Base-by-base conservation (phyloP, 1,140 invertebrate species). In the Aphis craccivora region DNA sequence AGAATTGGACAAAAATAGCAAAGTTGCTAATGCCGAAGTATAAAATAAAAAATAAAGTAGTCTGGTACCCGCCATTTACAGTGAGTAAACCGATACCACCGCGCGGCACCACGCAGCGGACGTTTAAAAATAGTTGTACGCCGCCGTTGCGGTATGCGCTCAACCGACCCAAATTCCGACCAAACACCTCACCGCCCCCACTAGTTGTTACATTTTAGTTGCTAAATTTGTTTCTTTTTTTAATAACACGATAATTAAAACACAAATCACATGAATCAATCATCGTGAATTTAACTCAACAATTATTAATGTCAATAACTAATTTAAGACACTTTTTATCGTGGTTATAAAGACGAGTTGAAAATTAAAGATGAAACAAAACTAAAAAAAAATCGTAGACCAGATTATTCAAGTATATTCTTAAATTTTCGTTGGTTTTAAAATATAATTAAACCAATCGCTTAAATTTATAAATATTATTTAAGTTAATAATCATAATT, bases 21-120 rank as follows among this genome's bases (percentile, higher is more conserved):
- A 93, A 93, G 91, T 93, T 92, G 91, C 91, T 92, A 92, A 92
- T 92, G 91, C 45, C 81, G 76, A 93, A 93, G 91, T 84, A 86
- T 86, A 93, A 93, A 84, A 93, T 86, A 93, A 84, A 93, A 53
- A 84, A 93, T 45, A 93, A 51, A 93, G 40, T 22, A 48, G 91
- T 93, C 91, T 93, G 91, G 81, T 93, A 84, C 91, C 91, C 91
- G 81, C 91, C 91, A 93, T 93, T 93, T 93, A 93, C 91, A 93
- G 91, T 53, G 91, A 83, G 91, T 93, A 93, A 93, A 93, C 81
- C 91, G 91, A 93, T 93, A 93, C 91, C 91, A 86, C 91, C 81
- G 76, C 48, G 45, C 91, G 91, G 91, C 91, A 92, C 91, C 81
- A 93, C 91, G 91, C 91, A 93, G 91, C 91, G 91, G 91, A 93